Conservation (phyloP, 2,888 invertebrate species). For the Ptilodon capucinus region DNA sequence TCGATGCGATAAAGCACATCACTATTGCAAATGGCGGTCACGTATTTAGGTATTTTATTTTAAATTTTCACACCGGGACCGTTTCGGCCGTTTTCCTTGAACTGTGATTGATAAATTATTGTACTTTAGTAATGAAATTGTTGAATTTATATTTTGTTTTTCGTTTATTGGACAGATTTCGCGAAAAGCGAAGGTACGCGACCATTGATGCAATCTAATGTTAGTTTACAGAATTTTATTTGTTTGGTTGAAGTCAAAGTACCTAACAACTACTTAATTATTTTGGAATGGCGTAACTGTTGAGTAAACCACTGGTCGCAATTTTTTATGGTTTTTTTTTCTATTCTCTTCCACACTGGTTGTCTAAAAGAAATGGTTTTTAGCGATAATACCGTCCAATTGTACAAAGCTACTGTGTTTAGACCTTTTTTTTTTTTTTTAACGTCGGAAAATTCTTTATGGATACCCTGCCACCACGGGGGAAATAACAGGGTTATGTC, state of each 20-base stretch:
- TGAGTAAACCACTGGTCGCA: too few relatives aligned
- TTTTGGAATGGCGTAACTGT: too few relatives aligned
- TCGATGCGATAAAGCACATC: slow-evolving; percentile 53
- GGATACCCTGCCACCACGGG: too few relatives aligned
- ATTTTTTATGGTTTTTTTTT: too few relatives aligned
- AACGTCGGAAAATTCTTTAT: too few relatives aligned
- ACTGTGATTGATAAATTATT: slow-evolving; percentile 30
- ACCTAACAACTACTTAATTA: too few relatives aligned
- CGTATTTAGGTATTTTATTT: slow-evolving; percentile 58
- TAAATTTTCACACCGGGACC: slow-evolving; percentile 56
- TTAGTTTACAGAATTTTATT: not conserved
- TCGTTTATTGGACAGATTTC: not conserved
- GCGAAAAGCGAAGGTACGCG: not conserved
- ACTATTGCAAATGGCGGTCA: slow-evolving; percentile 52
- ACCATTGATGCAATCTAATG: not conserved
- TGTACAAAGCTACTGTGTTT: too few relatives aligned
- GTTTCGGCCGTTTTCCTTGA: slow-evolving; percentile 46
- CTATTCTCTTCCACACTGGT: too few relatives aligned
- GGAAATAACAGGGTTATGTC: too few relatives aligned
- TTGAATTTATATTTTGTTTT: slow-evolving; percentile 12
- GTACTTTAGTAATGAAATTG: slow-evolving; percentile 27
- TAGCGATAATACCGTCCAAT: too few relatives aligned
- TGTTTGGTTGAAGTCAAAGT: not conserved
- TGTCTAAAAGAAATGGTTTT: too few relatives aligned
- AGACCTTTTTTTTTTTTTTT: too few relatives aligned